Base-by-base conservation (phyloP, 2,888 invertebrate species). In the Ectobius pallidus region DNA sequence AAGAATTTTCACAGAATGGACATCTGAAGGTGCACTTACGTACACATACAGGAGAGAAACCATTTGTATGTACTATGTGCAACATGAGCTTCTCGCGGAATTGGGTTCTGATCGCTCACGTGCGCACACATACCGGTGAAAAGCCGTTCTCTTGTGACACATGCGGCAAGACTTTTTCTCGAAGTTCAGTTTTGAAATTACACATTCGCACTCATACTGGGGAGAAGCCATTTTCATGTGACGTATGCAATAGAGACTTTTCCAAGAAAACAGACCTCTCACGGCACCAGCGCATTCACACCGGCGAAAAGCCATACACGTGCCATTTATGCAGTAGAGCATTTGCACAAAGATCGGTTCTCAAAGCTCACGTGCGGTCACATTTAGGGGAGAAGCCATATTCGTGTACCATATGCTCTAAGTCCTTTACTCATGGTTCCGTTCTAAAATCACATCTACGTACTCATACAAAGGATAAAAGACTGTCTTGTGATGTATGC, bases 81-180 rank as follows among this genome's bases (percentile, higher is more conserved):
- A 4, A 6, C n/a, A n/a, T 14, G 30, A 30, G 7, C 2, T 58
- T 58, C 9, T 58, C 30, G 2, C 6, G 6, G 1, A 14, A 16
- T n/a, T 30, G 27, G 11, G 58, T n/a, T 30, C 22, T 58, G 7
- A 30, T n/a, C n/a, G 30, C 22, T 6, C 58, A 58, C n/a, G 30
- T 58, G 0, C 58, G 58, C 0, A 30, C 27, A 25, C 58, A 58
- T 9, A 58, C 58, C 3, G 30, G 30, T 3, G 58, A 58, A 30
- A 58, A 58, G n/a, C 58, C 58, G 14, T 58, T 30, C 30, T 18
- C 30, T n/a, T 58, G 58, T 58, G 30, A 58, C n/a, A n/a, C n/a
- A 6, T 58, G 58, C n/a, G 18, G 14, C 4, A 27, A 58, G 16
- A 14, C 14, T 4, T 58, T 58, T 20, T 6, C 7, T 34, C 34